Evolutionary conservation across 1,140 invertebrate genomes (phyloP), one percentile per base, ranked within the genome.

Genomic region (Hesperophylax magnus): DNA sequence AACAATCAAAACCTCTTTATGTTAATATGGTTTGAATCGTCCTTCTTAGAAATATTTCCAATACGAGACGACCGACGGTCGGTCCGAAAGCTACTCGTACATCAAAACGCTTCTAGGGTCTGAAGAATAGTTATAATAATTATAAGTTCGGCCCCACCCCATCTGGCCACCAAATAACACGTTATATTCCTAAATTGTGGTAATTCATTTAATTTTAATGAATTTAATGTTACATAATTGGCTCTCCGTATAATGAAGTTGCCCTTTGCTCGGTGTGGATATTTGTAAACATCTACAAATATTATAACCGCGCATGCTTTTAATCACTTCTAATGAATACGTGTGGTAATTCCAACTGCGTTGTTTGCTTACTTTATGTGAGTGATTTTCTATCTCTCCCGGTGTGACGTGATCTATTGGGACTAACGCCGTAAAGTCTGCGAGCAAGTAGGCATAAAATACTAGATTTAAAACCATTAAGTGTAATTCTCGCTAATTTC

Each of bases 211-310:
- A 71, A 52, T 71, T 52, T 22, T 71, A 52, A 47, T 22, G 6
- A 22, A 71, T 71, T 71, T 71, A 65, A 71, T 71, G 67, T 52
- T 71, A 24, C 18, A 53, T 71, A 71, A 71, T 71, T 71, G 39
- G 17, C 67, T 52, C 39, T 39, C 18, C 7, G 56, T 58, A 58
- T 58, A 58, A 58, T 58, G 56, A 58, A 58, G 56, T 22, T 58
- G n/a, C 56, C 56, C 56, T 18, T 58, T 58, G 56, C 56, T 47
- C 39, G 39, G 39, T 67, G 63, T 67, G 17, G 63, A 67, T 67
- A 27, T 67, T 67, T 67, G 63, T 67, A 31, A 67, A 31, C 63
- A 39, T 67, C 58, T 24, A 67, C 31, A 67, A 67, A 67, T 34
- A 67, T 27, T 7, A 47, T 47, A 47, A n/a, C 22, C 27, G 63